These are phyloP conservation scores for Syngnathus acus DNA, from an alignment of 2,797 vertebrate genomes.

Conservation along the genomic window DNA sequence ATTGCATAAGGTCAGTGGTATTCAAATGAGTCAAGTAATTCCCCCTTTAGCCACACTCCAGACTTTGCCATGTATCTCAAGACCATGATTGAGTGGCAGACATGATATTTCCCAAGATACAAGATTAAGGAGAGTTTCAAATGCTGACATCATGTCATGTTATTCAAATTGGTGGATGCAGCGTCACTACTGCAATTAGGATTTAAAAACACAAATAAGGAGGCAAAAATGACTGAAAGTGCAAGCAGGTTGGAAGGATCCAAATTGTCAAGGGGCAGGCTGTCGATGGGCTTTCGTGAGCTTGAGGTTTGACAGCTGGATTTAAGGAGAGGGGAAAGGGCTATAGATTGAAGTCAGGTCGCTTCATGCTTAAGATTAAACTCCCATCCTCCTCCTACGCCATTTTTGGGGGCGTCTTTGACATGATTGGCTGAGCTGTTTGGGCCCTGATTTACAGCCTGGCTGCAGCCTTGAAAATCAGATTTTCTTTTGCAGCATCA, in stretches of 20 bases:
- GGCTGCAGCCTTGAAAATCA: slow-evolving; percentile 23
- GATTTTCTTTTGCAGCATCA: slow-evolving; percentile 24
- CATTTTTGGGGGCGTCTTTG: slow-evolving; percentile 34
- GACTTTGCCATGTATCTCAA: neutral
- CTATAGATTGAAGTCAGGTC: slow-evolving; percentile 54
- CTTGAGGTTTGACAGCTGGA: slow-evolving; percentile 51
- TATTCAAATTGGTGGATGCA: slow-evolving; percentile 16
- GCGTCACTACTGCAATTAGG: slow-evolving; percentile 20
- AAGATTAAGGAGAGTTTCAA: slow-evolving; percentile 44
- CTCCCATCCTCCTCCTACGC: slow-evolving; percentile 44
- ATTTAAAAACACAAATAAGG: slow-evolving; percentile 18
- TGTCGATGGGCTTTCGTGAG: slow-evolving; percentile 45
- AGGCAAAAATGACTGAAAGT: slow-evolving; percentile 1
- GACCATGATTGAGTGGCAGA: neutral
- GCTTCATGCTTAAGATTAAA: slow-evolving; percentile 56
- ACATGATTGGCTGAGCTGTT: slow-evolving; percentile 36
- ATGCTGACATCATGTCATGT: slow-evolving; percentile 18
- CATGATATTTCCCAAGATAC: slow-evolving; percentile 44
- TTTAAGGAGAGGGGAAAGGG: slow-evolving; percentile 51
- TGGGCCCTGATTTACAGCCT: slow-evolving; percentile 29
- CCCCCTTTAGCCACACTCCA: neutral
- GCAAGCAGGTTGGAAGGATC: slow-evolving; percentile 4
- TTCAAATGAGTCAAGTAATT: slow-evolving; percentile 43
- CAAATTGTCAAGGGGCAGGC: slow-evolving; percentile 30
- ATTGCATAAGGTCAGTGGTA: slow-evolving; percentile 54